Percentiles rank a stretch among this genome's conserved stretches.
These are phyloP conservation scores for Hydropotes inermis DNA, from an alignment of 2,113 vertebrate species.

Conservation along the genomic window DNA sequence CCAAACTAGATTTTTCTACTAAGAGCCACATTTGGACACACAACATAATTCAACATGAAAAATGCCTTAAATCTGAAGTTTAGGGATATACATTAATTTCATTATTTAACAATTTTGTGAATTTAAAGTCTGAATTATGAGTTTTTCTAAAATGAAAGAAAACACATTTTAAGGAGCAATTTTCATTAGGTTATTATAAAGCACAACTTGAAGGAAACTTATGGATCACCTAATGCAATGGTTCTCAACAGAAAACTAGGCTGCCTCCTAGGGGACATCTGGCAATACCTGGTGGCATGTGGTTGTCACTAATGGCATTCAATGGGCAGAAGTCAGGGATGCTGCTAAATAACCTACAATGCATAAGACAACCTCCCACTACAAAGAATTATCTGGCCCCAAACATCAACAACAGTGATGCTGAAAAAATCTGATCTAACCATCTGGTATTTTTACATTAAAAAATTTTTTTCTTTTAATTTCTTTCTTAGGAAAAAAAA, in stretches of 20 bases:
- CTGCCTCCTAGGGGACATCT: not conserved
- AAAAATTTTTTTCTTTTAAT: not conserved
- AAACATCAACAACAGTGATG: not conserved
- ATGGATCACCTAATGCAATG: not conserved
- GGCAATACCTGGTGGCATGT: not conserved
- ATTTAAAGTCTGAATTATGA: not conserved
- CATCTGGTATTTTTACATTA: not conserved
- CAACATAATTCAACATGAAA: not conserved
- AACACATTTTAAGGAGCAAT: not conserved
- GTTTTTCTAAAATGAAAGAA: slow-evolving; percentile 11
- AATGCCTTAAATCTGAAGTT: not conserved
- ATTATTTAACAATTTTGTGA: slow-evolving; percentile 10
- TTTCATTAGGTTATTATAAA: not conserved
- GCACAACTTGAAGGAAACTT: not conserved
- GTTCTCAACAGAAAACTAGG: not conserved
- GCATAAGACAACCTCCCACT: not conserved
- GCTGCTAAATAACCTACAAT: not conserved
- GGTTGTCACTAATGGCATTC: not conserved
- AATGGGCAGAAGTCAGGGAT: not conserved
- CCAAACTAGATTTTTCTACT: not conserved
- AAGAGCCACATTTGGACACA: not conserved
- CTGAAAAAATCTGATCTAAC: not conserved
- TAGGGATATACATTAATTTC: not conserved
- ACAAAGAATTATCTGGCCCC: not conserved
- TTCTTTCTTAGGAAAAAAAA: not conserved